Conservation (phyloP, 1,140 invertebrate genomes). For the Mesaphorura yosii region DNA sequence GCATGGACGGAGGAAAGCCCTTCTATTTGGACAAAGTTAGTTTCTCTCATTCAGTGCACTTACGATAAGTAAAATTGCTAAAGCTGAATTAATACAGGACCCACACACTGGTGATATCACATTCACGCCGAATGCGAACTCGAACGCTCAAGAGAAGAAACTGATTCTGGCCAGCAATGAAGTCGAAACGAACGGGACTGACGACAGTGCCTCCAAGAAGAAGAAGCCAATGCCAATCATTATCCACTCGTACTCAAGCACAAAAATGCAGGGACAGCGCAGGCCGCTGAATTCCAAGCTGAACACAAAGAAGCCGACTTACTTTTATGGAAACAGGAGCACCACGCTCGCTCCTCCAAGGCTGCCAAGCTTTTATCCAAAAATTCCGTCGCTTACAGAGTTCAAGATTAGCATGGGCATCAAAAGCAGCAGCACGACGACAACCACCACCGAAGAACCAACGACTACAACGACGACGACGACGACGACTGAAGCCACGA, state of each 20-base stretch:
- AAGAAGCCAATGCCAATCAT: slow-evolving; percentile 29
- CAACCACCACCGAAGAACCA: background rate
- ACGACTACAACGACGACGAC: slow-evolving; percentile 8
- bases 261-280: slow-evolving; percentile 23
- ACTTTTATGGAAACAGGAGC: slow-evolving; percentile 21
- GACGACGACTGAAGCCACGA: slow-evolving; percentile 7
- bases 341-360: slow-evolving; percentile 23
- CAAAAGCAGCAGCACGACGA: slow-evolving; percentile 12
- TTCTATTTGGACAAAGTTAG: slow-evolving; percentile 28
- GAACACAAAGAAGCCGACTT: slow-evolving; percentile 23
- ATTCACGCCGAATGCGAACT: slow-evolving; percentile 7
- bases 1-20: slow-evolving; percentile 25
- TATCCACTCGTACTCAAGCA: slow-evolving; percentile 26
- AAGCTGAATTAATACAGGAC: slow-evolving; percentile 9
- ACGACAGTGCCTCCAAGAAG: slow-evolving; percentile 15
- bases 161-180: slow-evolving; percentile 11
- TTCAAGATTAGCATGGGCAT: slow-evolving; percentile 12
- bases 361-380: slow-evolving; percentile 25
- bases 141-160: slow-evolving; percentile 9
- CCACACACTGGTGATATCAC: slow-evolving; percentile 28
- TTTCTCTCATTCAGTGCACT: background rate
- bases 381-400: slow-evolving; percentile 9
- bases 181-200: slow-evolving; percentile 12
- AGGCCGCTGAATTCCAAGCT: slow-evolving; percentile 18
- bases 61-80: no score